These are phyloP conservation scores for Pseudoips prasinana DNA, from an alignment of 2,888 invertebrate genomes.

Conservation along the genomic window DNA sequence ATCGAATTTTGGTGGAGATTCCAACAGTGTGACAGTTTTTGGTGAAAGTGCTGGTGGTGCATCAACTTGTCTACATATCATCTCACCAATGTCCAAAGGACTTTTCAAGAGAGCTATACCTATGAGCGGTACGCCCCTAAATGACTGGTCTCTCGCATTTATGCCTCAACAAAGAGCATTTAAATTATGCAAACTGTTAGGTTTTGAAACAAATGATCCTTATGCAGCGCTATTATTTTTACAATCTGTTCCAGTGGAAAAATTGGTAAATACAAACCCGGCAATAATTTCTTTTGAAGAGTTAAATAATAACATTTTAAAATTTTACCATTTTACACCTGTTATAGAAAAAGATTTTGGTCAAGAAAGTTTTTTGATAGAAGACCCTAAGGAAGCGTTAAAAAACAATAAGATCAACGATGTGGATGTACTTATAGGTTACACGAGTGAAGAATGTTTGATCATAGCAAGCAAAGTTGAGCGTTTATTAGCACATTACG, in stretches of 20 bases:
- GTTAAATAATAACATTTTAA: conserved; percentile 27
- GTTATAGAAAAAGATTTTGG: conserved; percentile 56
- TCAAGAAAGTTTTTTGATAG: conserved; percentile 41
- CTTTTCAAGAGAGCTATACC: conserved; percentile 44
- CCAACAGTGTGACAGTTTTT: conserved; percentile 46
- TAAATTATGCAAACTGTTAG: conserved; percentile 44
- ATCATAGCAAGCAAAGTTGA: conserved; percentile 23
- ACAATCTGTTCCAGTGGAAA: conserved; percentile 43
- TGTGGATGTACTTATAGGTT: conserved; percentile 86
- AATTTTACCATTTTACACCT: conserved; percentile 48
- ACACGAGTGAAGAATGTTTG: conserved; percentile 85
- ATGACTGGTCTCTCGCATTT: conserved; percentile 46
- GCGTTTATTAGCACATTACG: conserved; percentile 21
- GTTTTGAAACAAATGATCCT: conserved; percentile 43
- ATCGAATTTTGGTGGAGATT: conserved; percentile 45
- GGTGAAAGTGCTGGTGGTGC: conserved; percentile 53
- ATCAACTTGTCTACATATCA: conserved; percentile 34
- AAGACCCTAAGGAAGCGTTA: conserved; percentile 35
- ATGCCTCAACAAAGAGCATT: conserved; percentile 43
- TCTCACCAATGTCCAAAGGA: conserved; percentile 50
- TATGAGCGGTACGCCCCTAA: conserved; percentile 45
- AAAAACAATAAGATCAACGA: conserved; percentile 66
- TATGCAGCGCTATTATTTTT: conserved; percentile 45
- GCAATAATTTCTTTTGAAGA: conserved; percentile 42
- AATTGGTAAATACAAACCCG: conserved; percentile 37